Evolutionary conservation across 2,797 vertebrate species (phyloP), one percentile per base, ranked within the genome.

Genomic region (Siniperca scherzeri): DNA sequence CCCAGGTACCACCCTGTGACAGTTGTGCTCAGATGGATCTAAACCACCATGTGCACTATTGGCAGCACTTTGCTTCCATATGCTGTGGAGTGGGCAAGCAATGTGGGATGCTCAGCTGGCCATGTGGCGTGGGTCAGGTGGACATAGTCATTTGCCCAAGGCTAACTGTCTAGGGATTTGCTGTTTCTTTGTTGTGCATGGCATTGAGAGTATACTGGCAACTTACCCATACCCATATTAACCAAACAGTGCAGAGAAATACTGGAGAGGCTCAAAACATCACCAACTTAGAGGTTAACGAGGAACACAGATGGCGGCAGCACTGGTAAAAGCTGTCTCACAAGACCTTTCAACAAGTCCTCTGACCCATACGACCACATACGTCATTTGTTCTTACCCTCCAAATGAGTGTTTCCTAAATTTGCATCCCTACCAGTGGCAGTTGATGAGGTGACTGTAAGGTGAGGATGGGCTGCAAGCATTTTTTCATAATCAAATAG

Each of bases 31-130:
- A 92, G 80, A 93, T 89, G 88, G 88, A 83, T 85, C 79, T 73
- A 80, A 90, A 91, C 81, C 87, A 92, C 88, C 90, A 93, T 94
- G 94, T 95, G 86, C 83, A 91, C 91, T 64, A 42, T 80, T 95
- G 93, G 93, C 93, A 93, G 85, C 83, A 70, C 70, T 94, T 90
- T 83, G 84, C 82, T 78, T 93, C 94, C 93, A 94, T 95, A 94
- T 96, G 93, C 88, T 91, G 74, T 75, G 77, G 83, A 91, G 89
- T 87, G 89, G 86, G 75, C 81, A 83, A 75, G 78, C 88, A 84
- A 90, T 83, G 84, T 86, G 90, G 90, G 81, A 77, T 66, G 61
- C 89, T 95, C 91, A 92, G 91, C 89, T 93, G 91, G 86, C 85
- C 67, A 25, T 66, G 72, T 57, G 67, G 80, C 87, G 72, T 80